Conservation (phyloP, 2,797 vertebrate genomes). For the Chelonia mydas region DNA sequence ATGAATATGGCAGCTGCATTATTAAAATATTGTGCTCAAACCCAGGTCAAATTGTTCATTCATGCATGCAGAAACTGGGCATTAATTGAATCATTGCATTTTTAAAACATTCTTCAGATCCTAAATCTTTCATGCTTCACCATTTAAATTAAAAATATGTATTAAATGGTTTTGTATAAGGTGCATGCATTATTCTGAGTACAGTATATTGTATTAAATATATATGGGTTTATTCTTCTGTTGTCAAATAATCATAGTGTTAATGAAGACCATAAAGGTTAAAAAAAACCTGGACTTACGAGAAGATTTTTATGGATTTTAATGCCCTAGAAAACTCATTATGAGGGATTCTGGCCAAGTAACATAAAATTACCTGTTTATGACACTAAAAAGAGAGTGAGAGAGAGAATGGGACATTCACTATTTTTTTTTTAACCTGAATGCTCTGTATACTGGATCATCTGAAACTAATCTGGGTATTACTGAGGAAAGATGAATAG, state of each 20-base stretch:
- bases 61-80: constrained; percentile 68
- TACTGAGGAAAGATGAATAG: not conserved
- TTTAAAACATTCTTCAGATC: constrained; percentile 46
- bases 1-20: constrained; percentile 74
- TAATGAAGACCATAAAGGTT: not conserved
- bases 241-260: not conserved
- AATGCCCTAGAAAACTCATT: not conserved
- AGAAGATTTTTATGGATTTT: not conserved
- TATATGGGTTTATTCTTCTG: not conserved
- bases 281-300: not conserved
- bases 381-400: not conserved
- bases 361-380: not conserved
- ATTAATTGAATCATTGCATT: constrained; percentile 72
- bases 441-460: not conserved
- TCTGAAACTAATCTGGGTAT: not conserved
- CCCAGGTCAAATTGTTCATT: constrained; percentile 70
- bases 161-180: constrained; percentile 10
- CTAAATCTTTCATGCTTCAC: constrained; percentile 27
- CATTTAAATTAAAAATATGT: constrained; percentile 21
- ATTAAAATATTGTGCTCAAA: constrained; percentile 65
- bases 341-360: not conserved
- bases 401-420: not conserved
- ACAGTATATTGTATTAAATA: constrained; percentile 3
- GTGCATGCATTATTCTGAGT: not conserved
- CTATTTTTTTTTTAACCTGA: not conserved